Evolutionary conservation across 2,797 vertebrate genomes (phyloP), one percentile per base, ranked within the genome.

Genomic region (Anisognathus igniventris): DNA sequence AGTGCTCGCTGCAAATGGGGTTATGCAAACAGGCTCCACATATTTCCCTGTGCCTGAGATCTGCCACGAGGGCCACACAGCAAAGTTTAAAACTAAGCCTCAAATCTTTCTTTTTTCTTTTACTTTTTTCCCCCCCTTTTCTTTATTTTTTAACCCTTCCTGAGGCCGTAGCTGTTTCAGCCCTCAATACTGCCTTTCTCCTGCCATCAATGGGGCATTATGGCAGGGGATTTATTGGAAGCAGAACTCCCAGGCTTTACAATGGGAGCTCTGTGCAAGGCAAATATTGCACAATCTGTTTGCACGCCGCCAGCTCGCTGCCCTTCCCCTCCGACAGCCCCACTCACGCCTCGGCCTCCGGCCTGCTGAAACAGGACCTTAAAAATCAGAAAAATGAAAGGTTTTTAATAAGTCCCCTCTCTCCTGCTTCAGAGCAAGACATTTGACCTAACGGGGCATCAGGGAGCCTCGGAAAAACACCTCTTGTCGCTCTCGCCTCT

Each of bases 171-270:
- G 92, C 87, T 91, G 79, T 92, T 64, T 42, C 65, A 91, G 88
- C 67, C 93, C 93, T 98, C 97, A 98, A 98, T 98, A 96, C 94
- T 90, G 96, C 93, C 97, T 98, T 98, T 98, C 97, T 98, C 97
- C 97, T 67, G n/a, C 67, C 60, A 94, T 98, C 98, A 98, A 98
- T 98, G 97, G 96, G 87, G 97, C 97, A 98, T 98, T 98, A 98
- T 98, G 97, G 92, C 47, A 92, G 94, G 58, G 93, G 94, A 94
- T 97, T 98, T 98, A 98, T 97, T 98, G 97, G 97, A 97, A 98
- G 98, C 97, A 98, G 97, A 98, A 97, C 97, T 97, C 96, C 56
- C 60, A 84, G 77, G 88, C 77, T 96, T 94, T 96, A 98, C 98
- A 98, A 98, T 98, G 97, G 95, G 91, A 86, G 90, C 97, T 98